Evolutionary conservation across 2,113 vertebrate genomes (phyloP).

Genomic region (Sinocyclocheilus anshuiensis): DNA sequence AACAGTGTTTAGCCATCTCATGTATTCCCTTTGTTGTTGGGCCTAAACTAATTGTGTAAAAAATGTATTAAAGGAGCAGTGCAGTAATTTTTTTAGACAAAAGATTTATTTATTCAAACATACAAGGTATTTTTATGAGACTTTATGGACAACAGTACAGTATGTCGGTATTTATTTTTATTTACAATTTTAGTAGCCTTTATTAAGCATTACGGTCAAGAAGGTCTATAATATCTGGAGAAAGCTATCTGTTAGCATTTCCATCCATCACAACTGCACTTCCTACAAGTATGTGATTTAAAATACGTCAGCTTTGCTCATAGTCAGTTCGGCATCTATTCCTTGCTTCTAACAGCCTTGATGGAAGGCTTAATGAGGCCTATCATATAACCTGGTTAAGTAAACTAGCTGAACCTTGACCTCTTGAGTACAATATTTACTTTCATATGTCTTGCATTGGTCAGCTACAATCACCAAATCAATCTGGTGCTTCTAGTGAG

Average conservation of each 20-base stretch:
- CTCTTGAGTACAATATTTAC: neutral
- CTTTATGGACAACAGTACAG: constrained; percentile 5
- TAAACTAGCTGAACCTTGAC: neutral
- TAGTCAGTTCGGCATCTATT: neutral
- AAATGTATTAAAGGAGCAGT: constrained; percentile 8
- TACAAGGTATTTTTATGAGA: constrained; percentile 32
- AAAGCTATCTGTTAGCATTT: neutral
- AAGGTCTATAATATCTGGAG: neutral
- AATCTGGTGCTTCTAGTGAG: neutral
- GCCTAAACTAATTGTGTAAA: constrained; percentile 30
- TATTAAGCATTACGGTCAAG: neutral
- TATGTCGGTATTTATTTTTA: neutral
- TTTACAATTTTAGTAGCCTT: neutral
- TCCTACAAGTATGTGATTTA: neutral
- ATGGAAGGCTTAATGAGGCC: neutral
- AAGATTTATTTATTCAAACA: constrained; percentile 27
- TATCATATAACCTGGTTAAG: neutral
- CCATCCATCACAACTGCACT: neutral
- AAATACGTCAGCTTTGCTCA: neutral
- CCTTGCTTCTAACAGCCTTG: neutral
- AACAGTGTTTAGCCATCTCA: constrained; percentile 13
- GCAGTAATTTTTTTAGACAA: constrained; percentile 26
- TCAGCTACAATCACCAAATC: neutral
- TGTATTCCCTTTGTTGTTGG: constrained; percentile 8
- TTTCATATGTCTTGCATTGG: neutral